Conservation (phyloP, 2,113 vertebrate genomes). For the Calidris pygmaea region DNA sequence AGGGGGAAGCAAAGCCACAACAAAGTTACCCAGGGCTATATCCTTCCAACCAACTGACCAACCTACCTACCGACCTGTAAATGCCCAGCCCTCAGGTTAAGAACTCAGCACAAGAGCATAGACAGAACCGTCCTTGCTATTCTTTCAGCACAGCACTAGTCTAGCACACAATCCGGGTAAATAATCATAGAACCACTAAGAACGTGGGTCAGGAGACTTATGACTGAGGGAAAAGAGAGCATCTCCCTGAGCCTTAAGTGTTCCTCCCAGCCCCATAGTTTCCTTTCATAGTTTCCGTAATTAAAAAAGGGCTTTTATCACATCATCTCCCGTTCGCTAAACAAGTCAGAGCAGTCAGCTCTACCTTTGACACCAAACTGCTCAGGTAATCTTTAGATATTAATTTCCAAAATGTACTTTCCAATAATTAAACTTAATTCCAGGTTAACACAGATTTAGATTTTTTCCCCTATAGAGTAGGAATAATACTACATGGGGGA, state of each 20-base stretch:
- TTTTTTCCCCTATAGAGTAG: not conserved
- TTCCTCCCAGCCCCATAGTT: rapidly evolving
- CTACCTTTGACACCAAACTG: not conserved
- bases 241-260: not conserved
- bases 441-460: not conserved
- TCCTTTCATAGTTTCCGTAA: not conserved
- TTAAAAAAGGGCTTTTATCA: not conserved
- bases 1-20: not conserved
- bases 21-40: not conserved
- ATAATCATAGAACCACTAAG: not conserved
- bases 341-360: not conserved
- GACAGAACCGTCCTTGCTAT: not conserved
- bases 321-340: not conserved
- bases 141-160: not conserved
- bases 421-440: not conserved
- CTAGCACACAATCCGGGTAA: not conserved
- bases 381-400: not conserved
- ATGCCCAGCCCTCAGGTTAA: not conserved
- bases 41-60: not conserved
- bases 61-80: not conserved
- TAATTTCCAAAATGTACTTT: not conserved
- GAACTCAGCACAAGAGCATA: not conserved
- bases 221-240: not conserved
- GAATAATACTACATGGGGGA: not conserved
- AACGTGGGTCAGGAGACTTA: not conserved